Base-by-base conservation (phyloP, 2,888 invertebrate species). In the Stenodera caucasica region DNA sequence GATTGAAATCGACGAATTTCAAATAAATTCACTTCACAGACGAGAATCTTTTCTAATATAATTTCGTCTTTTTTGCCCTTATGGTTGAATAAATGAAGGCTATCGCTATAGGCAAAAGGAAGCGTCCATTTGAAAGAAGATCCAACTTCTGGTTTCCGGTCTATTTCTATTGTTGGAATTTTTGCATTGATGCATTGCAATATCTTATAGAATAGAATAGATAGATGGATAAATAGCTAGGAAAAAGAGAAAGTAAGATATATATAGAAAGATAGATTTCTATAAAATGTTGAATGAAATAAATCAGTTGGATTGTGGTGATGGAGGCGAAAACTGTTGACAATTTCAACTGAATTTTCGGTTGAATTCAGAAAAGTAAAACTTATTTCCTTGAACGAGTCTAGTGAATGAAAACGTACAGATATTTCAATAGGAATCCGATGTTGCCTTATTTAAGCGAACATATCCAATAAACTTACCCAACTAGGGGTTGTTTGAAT, bases 351-450 rank as follows among this genome's bases (percentile, higher is more conserved):
- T 37, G 49, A 60, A 57, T 62, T 64, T 64, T 60, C 62, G 50
- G 58, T 61, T 58, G 66, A 66, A 66, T 66, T 66, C 64, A 56
- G 53, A 58, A 58, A 56, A 60, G 60, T 57, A 57, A 53, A 62
- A 64, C 59, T 64, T 64, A 64, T 66, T 66, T 66, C 61, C 64
- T 63, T 64, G 58, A 64, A 60, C 61, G 58, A 61, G 53, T 61
- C 59, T 54, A 54, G 57, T 64, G 58, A 60, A 66, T 40, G 37
- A 11, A 15, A 18, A 18, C 9, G 37, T 14, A 18, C 37, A 18
- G 15, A 63, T 65, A 62, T 67, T 67, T 67, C 67, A 68, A 70
- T 66, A 64, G 65, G 61, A 67, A 40, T 40, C 15, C 37, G 4
- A 40, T 9, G 9, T 40, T 18, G 37, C 37, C 37, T 40, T 40